Base-by-base conservation (phyloP, 2,113 vertebrate genomes). In the Podocnemis expansa region DNA sequence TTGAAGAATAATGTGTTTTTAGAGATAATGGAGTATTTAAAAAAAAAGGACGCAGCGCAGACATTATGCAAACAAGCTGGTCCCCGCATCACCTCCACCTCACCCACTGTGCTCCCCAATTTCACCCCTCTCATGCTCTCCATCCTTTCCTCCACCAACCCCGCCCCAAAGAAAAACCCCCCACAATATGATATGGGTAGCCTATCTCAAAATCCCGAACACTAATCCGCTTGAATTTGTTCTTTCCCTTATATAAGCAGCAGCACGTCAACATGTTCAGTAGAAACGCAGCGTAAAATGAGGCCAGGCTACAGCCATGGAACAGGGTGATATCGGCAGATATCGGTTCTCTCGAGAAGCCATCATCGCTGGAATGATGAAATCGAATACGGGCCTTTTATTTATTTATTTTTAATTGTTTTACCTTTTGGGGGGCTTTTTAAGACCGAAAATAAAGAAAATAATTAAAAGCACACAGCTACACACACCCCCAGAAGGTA, bases 241-340 rank as follows among this genome's bases (percentile, higher is more conserved):
- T 98, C 97, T 96, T 98, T 85, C 96, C 97, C 98, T 98, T 98
- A 98, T 98, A 98, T 98, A 98, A 98, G 97, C 98, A 98, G 97
- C 97, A 98, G 97, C 98, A 98, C 97, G 94, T 97, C 98, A 98
- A 98, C 98, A 98, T 97, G 96, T 96, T 98, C 96, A 95, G 94
- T 97, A 93, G 97, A 98, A 98, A 98, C 88, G 92, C 97, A 98
- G 98, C 97, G 93, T 96, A 97, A 97, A 97, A 97, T 90, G 96
- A 98, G 98, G 97, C 97, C 97, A 97, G 96, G 90, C 93, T 97
- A 95, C 85, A 96, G 95, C 94, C 94, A 97, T 96, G 96, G 95
- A 96, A 95, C 55, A 88, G 70, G 93, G 84, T 93, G 95, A 90
- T 97, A 97, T 96, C 94, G 92, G 94, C 95, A 96, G 94, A 95